A percentile compares a stretch with the other conserved stretches of the same genome.
Evolutionary conservation across 92 coral and sea anemone genomes (phyloP).

Genomic region (Meandrina meandrites): DNA sequence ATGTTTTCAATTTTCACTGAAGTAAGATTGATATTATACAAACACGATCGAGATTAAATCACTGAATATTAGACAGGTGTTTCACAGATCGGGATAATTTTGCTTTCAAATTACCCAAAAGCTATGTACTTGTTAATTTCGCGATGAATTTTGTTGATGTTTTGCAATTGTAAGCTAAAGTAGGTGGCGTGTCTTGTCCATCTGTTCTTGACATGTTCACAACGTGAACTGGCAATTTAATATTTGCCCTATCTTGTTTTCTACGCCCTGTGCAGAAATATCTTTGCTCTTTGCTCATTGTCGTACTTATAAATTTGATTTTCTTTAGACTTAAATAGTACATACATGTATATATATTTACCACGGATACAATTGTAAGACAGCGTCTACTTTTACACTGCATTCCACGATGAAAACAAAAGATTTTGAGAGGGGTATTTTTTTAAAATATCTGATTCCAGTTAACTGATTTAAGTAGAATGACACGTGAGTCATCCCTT

Average conservation of each 20-base stretch:
- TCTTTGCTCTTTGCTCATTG: not conserved
- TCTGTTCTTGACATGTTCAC: not conserved
- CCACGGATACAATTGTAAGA: not conserved
- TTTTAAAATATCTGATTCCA: not conserved
- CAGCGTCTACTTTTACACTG: not conserved
- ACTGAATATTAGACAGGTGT: not conserved
- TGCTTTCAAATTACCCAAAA: not conserved
- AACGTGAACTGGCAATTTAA: not conserved
- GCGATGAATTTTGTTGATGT: too few relatives aligned
- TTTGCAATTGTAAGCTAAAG: not conserved
- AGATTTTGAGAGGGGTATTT: not conserved
- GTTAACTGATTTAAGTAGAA: not conserved
- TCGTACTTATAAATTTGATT: not conserved
- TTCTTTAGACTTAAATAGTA: not conserved
- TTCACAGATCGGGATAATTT: not conserved
- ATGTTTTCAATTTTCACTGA: not conserved
- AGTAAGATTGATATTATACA: not conserved
- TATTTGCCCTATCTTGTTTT: constrained; percentile 25
- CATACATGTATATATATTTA: too few relatives aligned
- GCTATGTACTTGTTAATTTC: not conserved
- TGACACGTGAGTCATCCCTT: not conserved
- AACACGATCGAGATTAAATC: constrained; percentile 1
- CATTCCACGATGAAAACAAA: not conserved
- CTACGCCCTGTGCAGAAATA: not conserved
- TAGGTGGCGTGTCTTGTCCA: not conserved